Evolutionary conservation across 2,113 vertebrate genomes (phyloP), one percentile per base, ranked within the genome.

Genomic region (Lates calcarifer): DNA sequence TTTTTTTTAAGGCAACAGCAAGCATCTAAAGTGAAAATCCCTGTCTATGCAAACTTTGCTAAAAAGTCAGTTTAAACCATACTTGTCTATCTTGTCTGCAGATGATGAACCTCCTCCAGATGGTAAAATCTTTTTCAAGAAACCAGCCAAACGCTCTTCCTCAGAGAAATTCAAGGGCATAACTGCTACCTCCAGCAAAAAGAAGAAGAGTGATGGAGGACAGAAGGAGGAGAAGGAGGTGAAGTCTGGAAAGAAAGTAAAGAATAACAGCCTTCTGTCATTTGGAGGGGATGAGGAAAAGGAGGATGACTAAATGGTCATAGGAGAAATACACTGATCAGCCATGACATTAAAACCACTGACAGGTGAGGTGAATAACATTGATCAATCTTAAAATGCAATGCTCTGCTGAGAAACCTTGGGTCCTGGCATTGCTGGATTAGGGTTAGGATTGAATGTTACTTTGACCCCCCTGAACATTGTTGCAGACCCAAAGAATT

Each of bases 231-330:
- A 89, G 73, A 62, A 74, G 29, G 94, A 95, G 60, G 92, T 85
- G 65, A 95, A 84, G 83, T 86, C 93, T 87, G 92, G 91, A 24
- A 97, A 96, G 76, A 97, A 97, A 94, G 87, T 99, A 0, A 98
- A 97, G 90, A 99, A 99, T 60, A 97, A 91, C 85, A 99, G 96
- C 81, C 96, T 99, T 29, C 96, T 99, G 76, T 99, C 98, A 2
- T 99, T 99, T 91, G 97, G 95, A 87, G 95, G 94, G 31, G 97
- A 97, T 13, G 97, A 98, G 45, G 96, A 97, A 45, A 96, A 98
- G 68, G 96, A 97, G 64, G 95, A 97, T 22, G 89, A 93, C 35
- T 91, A 63, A 88, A 35, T 28, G 22, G 29, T 61, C 22, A 43
- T 5, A n/a, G 28, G 3, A 43, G 12, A n/a, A n/a, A n/a, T n/a